Conservation (phyloP, 2,888 invertebrate species). For the Heliconius sara region DNA sequence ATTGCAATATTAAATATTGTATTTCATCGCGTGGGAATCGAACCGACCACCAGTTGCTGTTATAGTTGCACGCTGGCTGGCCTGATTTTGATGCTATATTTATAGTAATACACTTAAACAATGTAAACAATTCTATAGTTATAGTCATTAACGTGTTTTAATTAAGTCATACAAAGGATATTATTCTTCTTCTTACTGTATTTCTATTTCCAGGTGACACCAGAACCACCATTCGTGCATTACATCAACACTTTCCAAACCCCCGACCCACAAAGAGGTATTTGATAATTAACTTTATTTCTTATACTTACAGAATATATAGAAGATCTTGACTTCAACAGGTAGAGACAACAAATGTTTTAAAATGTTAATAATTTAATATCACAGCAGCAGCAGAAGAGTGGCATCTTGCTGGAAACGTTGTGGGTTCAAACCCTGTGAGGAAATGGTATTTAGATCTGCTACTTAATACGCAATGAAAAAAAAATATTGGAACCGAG, state of each 20-base stretch:
- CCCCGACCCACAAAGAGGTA: slow-evolving; percentile 97
- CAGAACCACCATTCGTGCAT: slow-evolving; percentile 97
- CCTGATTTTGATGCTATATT: no score
- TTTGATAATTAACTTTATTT: slow-evolving; percentile 8
- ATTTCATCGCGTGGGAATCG: no score
- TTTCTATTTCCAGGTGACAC: slow-evolving; percentile 86
- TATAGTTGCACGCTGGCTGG: no score
- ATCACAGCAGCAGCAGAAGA: neutral
- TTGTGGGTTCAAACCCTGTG: neutral
- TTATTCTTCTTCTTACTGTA: neutral
- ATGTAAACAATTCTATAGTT: no score
- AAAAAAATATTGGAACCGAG: no score
- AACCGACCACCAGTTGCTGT: no score
- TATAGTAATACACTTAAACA: no score
- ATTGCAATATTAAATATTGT: no score
- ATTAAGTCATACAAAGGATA: no score
- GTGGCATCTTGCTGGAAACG: neutral
- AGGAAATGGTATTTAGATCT: neutral
- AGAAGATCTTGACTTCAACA: no score
- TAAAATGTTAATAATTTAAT: neutral
- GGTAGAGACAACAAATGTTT: neutral
- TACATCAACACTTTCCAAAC: slow-evolving; percentile 99
- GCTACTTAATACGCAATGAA: no score
- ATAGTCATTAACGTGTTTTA: no score
- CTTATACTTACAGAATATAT: neutral